phyloP scores from a whole-genome alignment of 2,113 vertebrate genomes.

The human (Homo sapiens) region GRCh38 chr4:80227001-80227500 shows the following conservation, averaged over 20 bases:
- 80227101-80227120: neutral
- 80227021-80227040: neutral
- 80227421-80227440: neutral
- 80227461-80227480: neutral
- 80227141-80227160: neutral
- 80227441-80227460: neutral
- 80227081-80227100: neutral
- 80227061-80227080: neutral
- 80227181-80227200: neutral
- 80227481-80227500: neutral
- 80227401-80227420: neutral
- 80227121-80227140: neutral
- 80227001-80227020: neutral
- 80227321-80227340: neutral
- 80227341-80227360: too few relatives aligned
- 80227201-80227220: neutral
- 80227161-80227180: neutral
- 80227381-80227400: neutral
- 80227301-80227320: neutral
- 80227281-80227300: neutral
- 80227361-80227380: neutral
- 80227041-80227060: neutral
- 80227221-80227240: neutral
- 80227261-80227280: neutral
- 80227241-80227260: neutral